Evolutionary conservation across 2,797 vertebrate genomes (phyloP).

Genomic region (Phalloptychus januarius): DNA sequence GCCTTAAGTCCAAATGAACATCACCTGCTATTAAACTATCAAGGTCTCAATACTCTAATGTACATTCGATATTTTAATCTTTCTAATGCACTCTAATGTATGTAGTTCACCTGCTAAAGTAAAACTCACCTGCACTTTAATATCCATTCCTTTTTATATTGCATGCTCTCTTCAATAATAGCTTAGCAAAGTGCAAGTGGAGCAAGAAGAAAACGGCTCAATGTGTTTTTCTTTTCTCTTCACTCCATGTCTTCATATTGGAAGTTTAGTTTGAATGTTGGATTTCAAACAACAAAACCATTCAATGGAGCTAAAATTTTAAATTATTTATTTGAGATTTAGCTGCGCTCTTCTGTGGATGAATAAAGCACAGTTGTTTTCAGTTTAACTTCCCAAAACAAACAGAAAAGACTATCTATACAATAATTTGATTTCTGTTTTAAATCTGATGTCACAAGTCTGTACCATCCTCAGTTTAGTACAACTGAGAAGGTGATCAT

Average conservation of each 20-base stretch:
- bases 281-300: background rate
- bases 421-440: background rate
- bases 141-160: background rate
- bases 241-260: too few relatives aligned
- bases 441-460: background rate
- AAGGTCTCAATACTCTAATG: too few relatives aligned
- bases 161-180: background rate
- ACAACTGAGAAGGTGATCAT: slow-evolving; percentile 4
- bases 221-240: too few relatives aligned
- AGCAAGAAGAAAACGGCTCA: background rate
- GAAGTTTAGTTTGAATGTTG: background rate
- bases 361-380: background rate
- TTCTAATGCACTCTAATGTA: too few relatives aligned
- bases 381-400: background rate
- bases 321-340: background rate
- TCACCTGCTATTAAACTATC: too few relatives aligned
- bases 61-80: too few relatives aligned
- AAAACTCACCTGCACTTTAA: background rate
- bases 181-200: background rate
- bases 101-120: too few relatives aligned
- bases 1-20: too few relatives aligned
- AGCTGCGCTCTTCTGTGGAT: background rate
- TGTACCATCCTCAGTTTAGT: background rate
- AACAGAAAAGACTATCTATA: background rate
- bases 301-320: background rate